These are phyloP conservation scores for Papilio machaon DNA, from an alignment of 1,140 invertebrate species.

Conservation along the genomic window DNA sequence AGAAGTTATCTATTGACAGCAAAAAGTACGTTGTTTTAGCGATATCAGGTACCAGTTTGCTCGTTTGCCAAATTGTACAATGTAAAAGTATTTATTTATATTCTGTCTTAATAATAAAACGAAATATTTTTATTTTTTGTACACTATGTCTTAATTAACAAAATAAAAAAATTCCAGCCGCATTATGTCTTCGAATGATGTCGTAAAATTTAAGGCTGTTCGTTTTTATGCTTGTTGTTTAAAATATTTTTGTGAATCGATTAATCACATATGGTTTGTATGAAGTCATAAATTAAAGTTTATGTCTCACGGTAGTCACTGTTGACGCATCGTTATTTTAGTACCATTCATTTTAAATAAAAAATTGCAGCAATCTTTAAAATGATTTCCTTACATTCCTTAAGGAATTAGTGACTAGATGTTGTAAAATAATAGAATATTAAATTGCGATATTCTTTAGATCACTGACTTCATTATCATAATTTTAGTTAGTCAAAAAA, in stretches of 20 bases:
- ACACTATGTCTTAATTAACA: slow-evolving; percentile 13
- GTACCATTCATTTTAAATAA: neutral
- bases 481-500: neutral
- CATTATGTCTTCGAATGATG: slow-evolving; percentile 7
- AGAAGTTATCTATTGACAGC: neutral
- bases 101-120: neutral
- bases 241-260: slow-evolving; percentile 30
- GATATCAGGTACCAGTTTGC: neutral
- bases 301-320: neutral
- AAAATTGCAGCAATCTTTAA: neutral
- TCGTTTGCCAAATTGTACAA: neutral
- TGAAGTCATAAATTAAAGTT: slow-evolving; percentile 16
- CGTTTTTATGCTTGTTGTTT: slow-evolving; percentile 9
- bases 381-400: neutral
- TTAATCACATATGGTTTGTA: slow-evolving; percentile 19
- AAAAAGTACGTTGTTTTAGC: neutral
- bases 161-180: neutral
- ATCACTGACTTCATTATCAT: neutral
- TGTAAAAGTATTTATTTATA: neutral
- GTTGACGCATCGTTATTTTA: neutral
- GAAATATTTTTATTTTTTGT: slow-evolving; percentile 12
- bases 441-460: neutral
- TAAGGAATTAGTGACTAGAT: neutral
- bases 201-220: slow-evolving; percentile 17
- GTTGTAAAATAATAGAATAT: neutral